Evolutionary conservation across 1,140 invertebrate genomes (phyloP), one percentile per base, ranked within the genome.

Genomic region (Stenopsyche tienmushanensis): DNA sequence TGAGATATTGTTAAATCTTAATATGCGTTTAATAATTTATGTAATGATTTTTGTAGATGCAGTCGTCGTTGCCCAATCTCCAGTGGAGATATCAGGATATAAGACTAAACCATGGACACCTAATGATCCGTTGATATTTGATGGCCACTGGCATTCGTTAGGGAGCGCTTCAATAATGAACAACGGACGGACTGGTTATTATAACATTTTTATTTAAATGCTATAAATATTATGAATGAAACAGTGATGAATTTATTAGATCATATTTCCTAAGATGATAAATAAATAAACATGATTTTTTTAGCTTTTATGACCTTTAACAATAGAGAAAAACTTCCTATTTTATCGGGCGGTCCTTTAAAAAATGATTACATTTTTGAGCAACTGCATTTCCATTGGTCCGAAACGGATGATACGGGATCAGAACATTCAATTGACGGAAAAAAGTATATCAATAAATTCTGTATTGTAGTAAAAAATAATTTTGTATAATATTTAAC

Each of bases 331-430:
- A 21, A 59, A 2, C 55, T n/a, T 21, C 84, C 85, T 1, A 71
- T 73, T 0, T 69, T 88, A 2, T 73, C 74, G 3, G 86, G 85
- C 15, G 88, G 88, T 0, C 89, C 89, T 0, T 78, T 90, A 0
- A 77, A 84, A 2, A 79, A 83, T 1, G 83, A 86, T 23, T 93
- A 89, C 72, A 78, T 85, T 21, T 90, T 93, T 62, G 80, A 84
- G 49, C 89, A 93, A 63, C 77, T 94, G 69, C 91, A 94, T 74
- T 90, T 94, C 72, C 92, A 94, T 72, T 94, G 92, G 90, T 90
- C 90, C 0, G 80, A 84, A 1, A 85, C 87, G 57, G 84, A 90
- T 67, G 84, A 83, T 54, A 77, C 80, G 13, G 92, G 92, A 13
- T 91, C 90, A 15, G 92, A 96, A 78, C 92, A 94, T 73, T 86